Evolutionary conservation across 1,140 invertebrate species (phyloP).

Genomic region (Drosophila pectinifera): DNA sequence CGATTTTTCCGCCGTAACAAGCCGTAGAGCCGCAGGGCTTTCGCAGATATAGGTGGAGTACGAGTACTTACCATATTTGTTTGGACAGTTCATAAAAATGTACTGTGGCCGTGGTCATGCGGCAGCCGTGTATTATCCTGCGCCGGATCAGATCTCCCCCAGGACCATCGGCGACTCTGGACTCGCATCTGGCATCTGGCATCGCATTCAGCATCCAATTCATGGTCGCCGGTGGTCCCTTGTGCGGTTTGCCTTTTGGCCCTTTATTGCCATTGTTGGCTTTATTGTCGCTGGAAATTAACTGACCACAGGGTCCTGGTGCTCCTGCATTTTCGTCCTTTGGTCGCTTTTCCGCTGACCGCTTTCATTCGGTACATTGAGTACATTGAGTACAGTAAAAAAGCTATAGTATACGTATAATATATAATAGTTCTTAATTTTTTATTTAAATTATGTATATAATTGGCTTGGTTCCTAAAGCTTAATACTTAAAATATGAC

Average conservation of each 20-base stretch:
- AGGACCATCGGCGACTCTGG: conserved; percentile 1
- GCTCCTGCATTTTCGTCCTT: background rate
- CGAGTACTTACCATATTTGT: conserved; percentile 4
- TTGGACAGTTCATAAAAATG: conserved; percentile 2
- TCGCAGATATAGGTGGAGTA: background rate
- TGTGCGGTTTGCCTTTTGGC: conserved; percentile 34
- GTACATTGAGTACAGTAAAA: conserved; percentile 12
- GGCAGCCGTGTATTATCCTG: conserved; percentile 15
- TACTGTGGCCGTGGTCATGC: conserved; percentile 14
- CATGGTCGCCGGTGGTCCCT: conserved; percentile 2
- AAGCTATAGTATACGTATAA: no score
- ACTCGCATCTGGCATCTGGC: conserved; percentile 5
- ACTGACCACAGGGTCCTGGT: conserved; percentile 15
- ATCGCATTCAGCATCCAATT: conserved; percentile 20
- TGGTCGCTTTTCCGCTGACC: background rate
- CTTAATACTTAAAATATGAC: no score
- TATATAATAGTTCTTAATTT: background rate
- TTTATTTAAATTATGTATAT: no score
- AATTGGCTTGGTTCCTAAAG: no score
- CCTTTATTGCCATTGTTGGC: conserved; percentile 36
- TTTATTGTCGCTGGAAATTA: conserved; percentile 34
- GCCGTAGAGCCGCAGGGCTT: background rate
- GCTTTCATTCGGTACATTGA: background rate
- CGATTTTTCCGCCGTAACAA: background rate
- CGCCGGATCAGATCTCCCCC: conserved; percentile 1